These are phyloP conservation scores for Sminthurides bifidus DNA, from an alignment of 1,140 invertebrate species.

Conservation along the genomic window DNA sequence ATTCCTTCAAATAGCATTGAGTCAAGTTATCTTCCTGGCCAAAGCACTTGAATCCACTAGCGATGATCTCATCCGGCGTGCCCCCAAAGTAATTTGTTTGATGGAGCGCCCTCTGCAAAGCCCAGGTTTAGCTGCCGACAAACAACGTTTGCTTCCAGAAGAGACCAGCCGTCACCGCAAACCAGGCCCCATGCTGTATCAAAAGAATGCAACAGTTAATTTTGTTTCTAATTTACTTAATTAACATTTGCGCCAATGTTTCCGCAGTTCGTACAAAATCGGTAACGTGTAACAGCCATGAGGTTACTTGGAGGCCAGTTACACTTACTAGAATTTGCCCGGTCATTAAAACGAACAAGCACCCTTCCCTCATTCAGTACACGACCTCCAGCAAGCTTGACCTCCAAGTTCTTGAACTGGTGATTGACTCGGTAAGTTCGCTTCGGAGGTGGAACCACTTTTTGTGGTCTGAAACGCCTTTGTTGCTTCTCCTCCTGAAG, in stretches of 20 bases:
- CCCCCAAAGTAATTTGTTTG: conserved; percentile 62
- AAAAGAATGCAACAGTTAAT: neutral
- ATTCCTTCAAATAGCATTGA: conserved; percentile 54
- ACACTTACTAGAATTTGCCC: neutral
- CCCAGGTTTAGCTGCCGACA: conserved; percentile 62
- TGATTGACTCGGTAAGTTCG: neutral
- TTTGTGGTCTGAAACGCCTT: neutral
- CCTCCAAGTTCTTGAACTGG: conserved; percentile 31
- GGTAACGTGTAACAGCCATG: too few relatives aligned
- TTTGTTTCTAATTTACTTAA: neutral
- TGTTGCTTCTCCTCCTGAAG: conserved; percentile 29
- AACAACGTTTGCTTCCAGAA: conserved; percentile 42
- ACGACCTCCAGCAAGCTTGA: conserved; percentile 50
- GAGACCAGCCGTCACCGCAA: conserved; percentile 69
- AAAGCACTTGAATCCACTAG: conserved; percentile 60
- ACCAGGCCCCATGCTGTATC: conserved; percentile 58
- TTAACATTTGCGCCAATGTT: neutral
- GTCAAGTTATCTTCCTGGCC: conserved; percentile 59
- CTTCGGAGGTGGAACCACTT: neutral
- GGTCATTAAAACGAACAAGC: conserved; percentile 43
- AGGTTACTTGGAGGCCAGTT: neutral
- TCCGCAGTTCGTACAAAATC: too few relatives aligned
- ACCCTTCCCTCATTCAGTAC: conserved; percentile 56
- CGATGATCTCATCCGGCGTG: conserved; percentile 41
- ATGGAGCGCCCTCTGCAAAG: conserved; percentile 58